A percentile compares a stretch with the other conserved stretches of the same genome.
These are phyloP conservation scores for Chloebia gouldiae DNA, from an alignment of 2,113 vertebrate genomes.

Conservation along the genomic window DNA sequence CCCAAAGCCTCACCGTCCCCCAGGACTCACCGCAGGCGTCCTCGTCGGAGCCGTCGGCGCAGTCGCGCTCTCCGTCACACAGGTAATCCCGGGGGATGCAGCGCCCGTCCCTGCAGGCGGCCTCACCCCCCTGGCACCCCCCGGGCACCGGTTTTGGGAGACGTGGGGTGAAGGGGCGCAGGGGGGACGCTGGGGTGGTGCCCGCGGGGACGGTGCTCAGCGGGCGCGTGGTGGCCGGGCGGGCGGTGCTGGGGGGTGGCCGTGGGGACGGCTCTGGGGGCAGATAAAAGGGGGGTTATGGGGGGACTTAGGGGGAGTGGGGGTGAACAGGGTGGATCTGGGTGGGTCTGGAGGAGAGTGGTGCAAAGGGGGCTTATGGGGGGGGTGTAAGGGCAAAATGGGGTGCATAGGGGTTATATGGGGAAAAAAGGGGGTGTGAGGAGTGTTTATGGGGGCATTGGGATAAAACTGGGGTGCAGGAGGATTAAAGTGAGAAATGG, in stretches of 20 bases:
- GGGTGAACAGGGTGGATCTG: too few species aligned
- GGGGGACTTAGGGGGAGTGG: too few species aligned
- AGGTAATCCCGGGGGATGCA: neutral
- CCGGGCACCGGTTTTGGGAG: accelerated
- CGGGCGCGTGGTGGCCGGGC: neutral
- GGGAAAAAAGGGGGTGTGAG: too few species aligned
- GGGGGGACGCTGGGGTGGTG: neutral
- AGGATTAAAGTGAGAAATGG: too few species aligned
- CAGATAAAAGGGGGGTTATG: neutral
- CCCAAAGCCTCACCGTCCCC: accelerated
- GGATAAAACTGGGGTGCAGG: too few species aligned
- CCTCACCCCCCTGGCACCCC: neutral
- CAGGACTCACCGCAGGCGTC: neutral
- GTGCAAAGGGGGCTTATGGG: too few species aligned
- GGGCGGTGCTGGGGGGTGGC: neutral
- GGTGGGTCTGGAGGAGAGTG: too few species aligned
- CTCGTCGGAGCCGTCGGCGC: neutral
- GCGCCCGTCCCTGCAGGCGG: neutral
- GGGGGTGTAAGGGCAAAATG: too few species aligned
- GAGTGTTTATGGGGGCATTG: too few species aligned
- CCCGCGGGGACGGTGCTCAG: neutral
- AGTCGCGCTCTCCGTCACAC: neutral
- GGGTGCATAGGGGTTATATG: too few species aligned
- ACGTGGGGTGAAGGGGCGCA: neutral
- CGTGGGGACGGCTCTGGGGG: neutral